Evolutionary conservation across 2,113 vertebrate genomes (phyloP).

Genomic region (Orcinus orca): DNA sequence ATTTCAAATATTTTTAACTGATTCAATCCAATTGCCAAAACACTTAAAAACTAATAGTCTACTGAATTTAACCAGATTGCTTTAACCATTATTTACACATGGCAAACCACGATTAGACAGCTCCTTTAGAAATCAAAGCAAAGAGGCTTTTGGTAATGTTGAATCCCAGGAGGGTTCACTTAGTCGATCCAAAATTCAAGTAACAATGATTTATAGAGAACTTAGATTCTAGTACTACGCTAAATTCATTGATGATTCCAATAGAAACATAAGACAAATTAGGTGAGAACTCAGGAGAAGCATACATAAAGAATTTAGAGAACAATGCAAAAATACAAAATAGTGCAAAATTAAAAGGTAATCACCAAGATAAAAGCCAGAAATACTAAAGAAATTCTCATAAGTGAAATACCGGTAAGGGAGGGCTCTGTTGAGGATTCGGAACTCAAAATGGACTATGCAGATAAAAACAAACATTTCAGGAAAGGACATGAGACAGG

Average conservation of each 20-base stretch:
- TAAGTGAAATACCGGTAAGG: background rate
- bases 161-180: background rate
- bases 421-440: background rate
- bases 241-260: background rate
- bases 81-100: background rate
- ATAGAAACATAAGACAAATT: slow-evolving; percentile 3
- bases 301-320: background rate
- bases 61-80: background rate
- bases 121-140: background rate
- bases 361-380: background rate
- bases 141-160: background rate
- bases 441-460: background rate
- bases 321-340: background rate
- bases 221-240: background rate
- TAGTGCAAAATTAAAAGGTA: background rate
- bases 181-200: background rate
- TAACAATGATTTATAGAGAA: background rate
- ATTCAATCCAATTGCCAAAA: background rate
- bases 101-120: background rate
- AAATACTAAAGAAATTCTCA: background rate
- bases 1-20: background rate
- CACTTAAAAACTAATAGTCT: background rate
- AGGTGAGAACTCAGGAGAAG: background rate
- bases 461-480: background rate
- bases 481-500: background rate